Evolutionary conservation across 2,113 vertebrate genomes (phyloP), one percentile per base, ranked within the genome.

Genomic region (Centropristis striata): DNA sequence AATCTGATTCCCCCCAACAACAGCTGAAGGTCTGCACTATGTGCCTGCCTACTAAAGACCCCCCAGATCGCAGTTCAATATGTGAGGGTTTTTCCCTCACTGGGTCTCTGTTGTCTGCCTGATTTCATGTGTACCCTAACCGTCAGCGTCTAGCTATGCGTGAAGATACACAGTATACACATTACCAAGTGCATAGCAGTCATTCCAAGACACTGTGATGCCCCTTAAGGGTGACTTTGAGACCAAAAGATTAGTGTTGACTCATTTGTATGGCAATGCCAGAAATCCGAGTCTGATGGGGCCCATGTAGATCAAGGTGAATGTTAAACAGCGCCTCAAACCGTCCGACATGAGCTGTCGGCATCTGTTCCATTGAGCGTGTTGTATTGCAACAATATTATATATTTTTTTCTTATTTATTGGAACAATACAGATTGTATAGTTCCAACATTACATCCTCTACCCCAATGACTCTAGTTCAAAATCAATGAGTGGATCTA

Each of bases 21-120:
- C 92, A 92, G 91, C 91, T 93, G 92, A 91, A 20, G 39, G 70
- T 83, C 86, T 79, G 53, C 47, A 42, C 61, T 50, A 28, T 82
- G 70, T 36, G 66, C 28, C 69, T 79, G 78, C 25, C 71, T 60
- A 55, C 27, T 25, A 14, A 83, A 72, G 83, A 89, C 88, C 91
- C 78, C 90, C 90, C 87, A 78, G 71, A 79, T 69, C 60, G 47
- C 76, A 57, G 51, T 78, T 70, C 27, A 57, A 5, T 66, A 59
- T 39, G 16, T 63, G 47, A 74, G 63, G 28, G n/a, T 60, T 70
- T n/a, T 85, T 71, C 49, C 51, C 68, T 39, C 50, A 39, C 39
- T 59, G 59, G 61, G 66, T 64, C 21, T 53, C 25, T 39, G 47
- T n/a, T 14, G 23, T 70, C 51, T 46, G 28, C 37, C 57, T 54